A percentile compares a stretch with the other conserved stretches of the same genome.
These are phyloP conservation scores for Sprattus sprattus DNA, from an alignment of 2,113 vertebrate genomes.

Conservation along the genomic window DNA sequence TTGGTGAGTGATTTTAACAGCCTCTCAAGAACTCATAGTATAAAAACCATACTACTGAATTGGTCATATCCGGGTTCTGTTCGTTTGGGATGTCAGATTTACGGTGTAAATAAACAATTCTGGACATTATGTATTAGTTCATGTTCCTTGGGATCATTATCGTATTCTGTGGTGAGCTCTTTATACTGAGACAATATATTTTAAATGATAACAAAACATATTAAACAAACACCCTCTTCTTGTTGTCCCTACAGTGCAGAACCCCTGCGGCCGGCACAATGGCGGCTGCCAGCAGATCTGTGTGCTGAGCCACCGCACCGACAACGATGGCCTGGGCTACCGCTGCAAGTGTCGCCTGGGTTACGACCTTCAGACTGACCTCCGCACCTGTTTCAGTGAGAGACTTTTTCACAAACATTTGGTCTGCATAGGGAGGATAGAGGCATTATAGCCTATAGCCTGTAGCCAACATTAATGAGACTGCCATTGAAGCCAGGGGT, in stretches of 20 bases:
- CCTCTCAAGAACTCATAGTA: no score
- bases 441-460: not conserved
- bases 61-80: no score
- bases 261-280: constrained; percentile 67
- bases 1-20: constrained; percentile 48
- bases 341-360: constrained; percentile 70
- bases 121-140: no score
- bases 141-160: no score
- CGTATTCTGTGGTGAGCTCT: not conserved
- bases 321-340: constrained; percentile 67
- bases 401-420: constrained; percentile 12
- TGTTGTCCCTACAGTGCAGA: constrained; percentile 52
- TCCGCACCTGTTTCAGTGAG: constrained; percentile 61
- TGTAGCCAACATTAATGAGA: no score
- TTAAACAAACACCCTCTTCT: not conserved
- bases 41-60: no score
- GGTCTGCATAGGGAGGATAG: not conserved
- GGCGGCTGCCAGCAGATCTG: constrained; percentile 72
- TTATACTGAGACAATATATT: not conserved
- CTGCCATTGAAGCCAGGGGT: no score
- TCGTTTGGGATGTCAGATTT: no score
- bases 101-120: no score
- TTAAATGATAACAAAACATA: not conserved
- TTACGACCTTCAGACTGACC: constrained; percentile 63
- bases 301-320: constrained; percentile 63